A percentile compares a stretch with the other conserved stretches of the same genome.
These are phyloP conservation scores for Okapia johnstoni DNA, from an alignment of 2,113 vertebrate species.

Conservation along the genomic window DNA sequence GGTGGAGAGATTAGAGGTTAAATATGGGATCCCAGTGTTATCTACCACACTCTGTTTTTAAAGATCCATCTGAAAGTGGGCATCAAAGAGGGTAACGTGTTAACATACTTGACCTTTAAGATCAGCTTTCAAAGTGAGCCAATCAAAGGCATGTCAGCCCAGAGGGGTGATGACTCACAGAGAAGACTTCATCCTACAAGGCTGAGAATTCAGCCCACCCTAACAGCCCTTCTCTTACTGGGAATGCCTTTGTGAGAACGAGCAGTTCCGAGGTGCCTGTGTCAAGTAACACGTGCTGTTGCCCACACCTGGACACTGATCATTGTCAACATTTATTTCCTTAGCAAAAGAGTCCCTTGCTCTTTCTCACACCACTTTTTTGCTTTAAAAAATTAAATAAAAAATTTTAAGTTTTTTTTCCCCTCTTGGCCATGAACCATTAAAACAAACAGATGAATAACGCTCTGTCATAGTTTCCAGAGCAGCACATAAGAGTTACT, in stretches of 20 bases:
- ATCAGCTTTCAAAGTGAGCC: slow-evolving; percentile 52
- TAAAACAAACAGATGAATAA: slow-evolving; percentile 79
- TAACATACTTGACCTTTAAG: slow-evolving; percentile 43
- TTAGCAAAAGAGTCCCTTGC: neutral
- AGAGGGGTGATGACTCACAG: neutral
- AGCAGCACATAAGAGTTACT: slow-evolving; percentile 51
- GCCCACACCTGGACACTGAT: neutral
- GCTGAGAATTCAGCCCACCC: neutral
- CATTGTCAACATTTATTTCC: neutral
- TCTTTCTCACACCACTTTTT: neutral
- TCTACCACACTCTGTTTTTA: neutral
- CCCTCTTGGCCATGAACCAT: slow-evolving; percentile 68
- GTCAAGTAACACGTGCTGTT: neutral
- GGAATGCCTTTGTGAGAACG: neutral
- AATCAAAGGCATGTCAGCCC: neutral
- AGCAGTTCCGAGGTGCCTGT: neutral
- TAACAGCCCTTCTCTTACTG: neutral
- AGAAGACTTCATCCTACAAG: neutral
- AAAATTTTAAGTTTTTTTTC: neutral
- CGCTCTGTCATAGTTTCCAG: slow-evolving; percentile 75
- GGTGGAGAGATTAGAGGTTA: neutral
- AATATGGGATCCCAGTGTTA: neutral
- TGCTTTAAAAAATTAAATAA: slow-evolving; percentile 51
- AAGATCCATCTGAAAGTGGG: neutral
- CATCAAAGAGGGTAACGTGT: neutral